A percentile compares a stretch with the other conserved stretches of the same genome.
These are phyloP conservation scores for Hypothenemus hampei DNA, from an alignment of 1,140 invertebrate species.

Conservation along the genomic window DNA sequence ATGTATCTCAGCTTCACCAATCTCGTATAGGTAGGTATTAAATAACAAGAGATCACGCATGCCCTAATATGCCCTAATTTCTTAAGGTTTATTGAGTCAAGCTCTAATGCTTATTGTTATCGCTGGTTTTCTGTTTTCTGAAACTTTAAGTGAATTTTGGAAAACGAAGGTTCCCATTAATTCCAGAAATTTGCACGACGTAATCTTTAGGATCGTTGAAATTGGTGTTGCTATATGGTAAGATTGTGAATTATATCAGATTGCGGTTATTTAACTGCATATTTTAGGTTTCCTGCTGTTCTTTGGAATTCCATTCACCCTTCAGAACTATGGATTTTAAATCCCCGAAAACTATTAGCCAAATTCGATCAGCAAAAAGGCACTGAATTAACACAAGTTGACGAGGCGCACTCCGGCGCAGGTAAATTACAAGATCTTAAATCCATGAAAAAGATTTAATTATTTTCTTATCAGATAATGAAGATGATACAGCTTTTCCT, in stretches of 20 bases:
- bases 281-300: slow-evolving; percentile 72
- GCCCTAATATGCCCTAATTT: not conserved
- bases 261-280: not conserved
- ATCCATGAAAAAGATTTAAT: no score
- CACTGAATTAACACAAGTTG: slow-evolving; percentile 21
- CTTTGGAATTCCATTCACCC: slow-evolving; percentile 94
- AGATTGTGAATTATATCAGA: slow-evolving; percentile 1
- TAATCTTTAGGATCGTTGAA: slow-evolving; percentile 86
- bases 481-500: slow-evolving; percentile 47
- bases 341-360: slow-evolving; percentile 80
- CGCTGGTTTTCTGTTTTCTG: slow-evolving; percentile 82
- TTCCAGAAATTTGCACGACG: slow-evolving; percentile 85
- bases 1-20: slow-evolving; percentile 86
- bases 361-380: slow-evolving; percentile 48
- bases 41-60: no score
- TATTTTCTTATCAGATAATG: no score
- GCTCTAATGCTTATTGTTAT: slow-evolving; percentile 81
- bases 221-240: slow-evolving; percentile 87
- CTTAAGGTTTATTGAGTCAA: slow-evolving; percentile 71
- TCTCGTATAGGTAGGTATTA: slow-evolving; percentile 60
- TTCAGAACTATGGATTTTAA: slow-evolving; percentile 90
- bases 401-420: slow-evolving; percentile 4
- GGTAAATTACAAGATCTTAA: slow-evolving; percentile 5
- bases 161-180: slow-evolving; percentile 86
- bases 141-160: slow-evolving; percentile 87